Evolutionary conservation across 30 jellyfish, hydroid and myxozoan species (phyloP).

Genomic region (Aurelia aurita complex sp. Pacific): DNA sequence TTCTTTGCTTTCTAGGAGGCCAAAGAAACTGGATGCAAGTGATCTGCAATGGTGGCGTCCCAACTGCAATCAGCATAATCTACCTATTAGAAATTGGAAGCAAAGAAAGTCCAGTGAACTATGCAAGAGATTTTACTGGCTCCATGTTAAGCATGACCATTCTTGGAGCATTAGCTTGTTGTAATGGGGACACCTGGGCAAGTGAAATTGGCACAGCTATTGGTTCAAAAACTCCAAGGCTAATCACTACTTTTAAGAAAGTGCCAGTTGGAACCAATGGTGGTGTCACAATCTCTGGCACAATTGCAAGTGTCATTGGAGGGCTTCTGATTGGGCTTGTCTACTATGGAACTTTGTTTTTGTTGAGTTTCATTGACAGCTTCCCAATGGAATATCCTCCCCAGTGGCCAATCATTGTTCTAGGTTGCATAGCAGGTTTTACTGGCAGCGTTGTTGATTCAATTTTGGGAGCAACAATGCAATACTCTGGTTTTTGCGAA

Average conservation of each 20-base stretch:
- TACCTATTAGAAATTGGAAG: slow-evolving; percentile 80
- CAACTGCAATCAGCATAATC: slow-evolving; percentile 51
- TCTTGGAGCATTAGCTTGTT: slow-evolving; percentile 84
- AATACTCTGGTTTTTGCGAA: slow-evolving; percentile 84
- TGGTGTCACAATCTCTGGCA: slow-evolving; percentile 76
- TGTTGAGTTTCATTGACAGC: slow-evolving; percentile 21
- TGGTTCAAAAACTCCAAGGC: slow-evolving; percentile 78
- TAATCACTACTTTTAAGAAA: slow-evolving; percentile 69
- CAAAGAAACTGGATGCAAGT: slow-evolving; percentile 91
- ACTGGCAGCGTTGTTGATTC: slow-evolving; percentile 88
- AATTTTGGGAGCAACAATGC: slow-evolving; percentile 83
- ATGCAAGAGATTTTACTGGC: slow-evolving; percentile 74
- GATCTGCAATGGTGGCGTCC: slow-evolving; percentile 82
- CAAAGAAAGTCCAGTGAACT: slow-evolving; percentile 80
- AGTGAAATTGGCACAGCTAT: slow-evolving; percentile 94
- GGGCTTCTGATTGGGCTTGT: slow-evolving; percentile 78
- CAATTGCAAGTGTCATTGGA: slow-evolving; percentile 77
- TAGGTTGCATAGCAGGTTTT: slow-evolving; percentile 71
- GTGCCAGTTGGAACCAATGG: slow-evolving; percentile 96
- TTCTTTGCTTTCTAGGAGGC: slow-evolving; percentile 65
- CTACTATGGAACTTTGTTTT: neutral
- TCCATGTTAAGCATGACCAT: slow-evolving; percentile 67
- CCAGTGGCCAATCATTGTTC: slow-evolving; percentile 76
- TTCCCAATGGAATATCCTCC: slow-evolving; percentile 60
- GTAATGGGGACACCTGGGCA: slow-evolving; percentile 97